Evolutionary conservation across 2,797 vertebrate genomes (phyloP).

Genomic region (Diplodus puntazzo): DNA sequence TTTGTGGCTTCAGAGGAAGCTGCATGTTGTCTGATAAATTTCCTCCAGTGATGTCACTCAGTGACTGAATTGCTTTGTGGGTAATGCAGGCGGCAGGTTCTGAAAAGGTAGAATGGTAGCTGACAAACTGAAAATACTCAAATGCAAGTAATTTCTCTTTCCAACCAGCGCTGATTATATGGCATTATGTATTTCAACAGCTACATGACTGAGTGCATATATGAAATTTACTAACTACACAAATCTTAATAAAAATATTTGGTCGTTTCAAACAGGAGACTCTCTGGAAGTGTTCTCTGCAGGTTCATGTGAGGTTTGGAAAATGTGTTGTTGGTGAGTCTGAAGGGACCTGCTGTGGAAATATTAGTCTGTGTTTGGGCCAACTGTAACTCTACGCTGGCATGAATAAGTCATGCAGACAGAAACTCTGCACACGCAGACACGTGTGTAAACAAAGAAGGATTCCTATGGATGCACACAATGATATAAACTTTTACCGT

Average conservation of each 20-base stretch:
- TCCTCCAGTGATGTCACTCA: too few relatives aligned
- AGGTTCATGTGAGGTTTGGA: not conserved
- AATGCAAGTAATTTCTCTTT: too few relatives aligned
- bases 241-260: not conserved
- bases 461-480: slow-evolving; percentile 25
- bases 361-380: slow-evolving; percentile 40
- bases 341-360: slow-evolving; percentile 31
- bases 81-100: too few relatives aligned
- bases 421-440: slow-evolving; percentile 51
- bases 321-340: not conserved
- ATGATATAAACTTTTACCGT: slow-evolving; percentile 13
- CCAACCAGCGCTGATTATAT: not conserved
- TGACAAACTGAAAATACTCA: too few relatives aligned
- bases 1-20: too few relatives aligned
- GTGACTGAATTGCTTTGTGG: too few relatives aligned
- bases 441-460: slow-evolving; percentile 13
- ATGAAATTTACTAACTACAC: not conserved
- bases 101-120: too few relatives aligned
- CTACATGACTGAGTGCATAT: too few relatives aligned
- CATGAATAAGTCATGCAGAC: slow-evolving; percentile 71
- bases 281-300: not conserved
- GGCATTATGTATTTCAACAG: too few relatives aligned
- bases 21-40: too few relatives aligned
- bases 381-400: slow-evolving; percentile 60
- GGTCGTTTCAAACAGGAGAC: not conserved